Base-by-base conservation (phyloP, 2,797 vertebrate species). In the Fratercula arctica region DNA sequence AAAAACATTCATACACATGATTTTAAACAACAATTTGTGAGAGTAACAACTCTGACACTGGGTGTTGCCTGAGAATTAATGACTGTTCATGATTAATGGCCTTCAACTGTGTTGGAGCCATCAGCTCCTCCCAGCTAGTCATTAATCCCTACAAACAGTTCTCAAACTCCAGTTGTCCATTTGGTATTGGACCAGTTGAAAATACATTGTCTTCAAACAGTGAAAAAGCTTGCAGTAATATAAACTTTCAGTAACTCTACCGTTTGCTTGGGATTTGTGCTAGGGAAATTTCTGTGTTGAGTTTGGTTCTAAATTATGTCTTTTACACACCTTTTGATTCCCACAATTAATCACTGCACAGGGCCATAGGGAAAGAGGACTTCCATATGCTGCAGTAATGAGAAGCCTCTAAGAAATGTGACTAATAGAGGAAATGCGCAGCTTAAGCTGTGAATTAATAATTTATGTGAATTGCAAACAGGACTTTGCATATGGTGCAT, bases 341-440 rank as follows among this genome's bases (percentile, higher is more conserved):
- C 88, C 88, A 95, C 75, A 89, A 75, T 95, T 95, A 95, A 93
- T 89, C 59, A 81, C 67, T 50, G 51, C 66, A 28, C 61, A 84
- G 76, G 41, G 57, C 51, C 81, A 91, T 61, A 77, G 48, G 69
- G 81, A 95, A 96, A 89, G 93, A 95, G 96, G 90, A 90, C 96
- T 98, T 98, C 96, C 93, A 97, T 93, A 90, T 91, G 91, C 45
- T 10, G 45, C 14, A 78, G 73, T 97, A 97, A 98, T 97, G 93
- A 97, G 72, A 97, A 75, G 93, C 94, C 79, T 98, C 93, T 94
- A 90, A 73, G 93, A 96, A 94, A 79, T 97, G 91, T 97, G 97
- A 93, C 66, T 91, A 97, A 96, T 93, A 96, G 88, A 90, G 79
- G 20, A 77, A 92, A 94, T 91, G 94, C 73, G 89, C 90, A 92